phyloP scores from a whole-genome alignment of 1,140 invertebrate species.

The Tetraneura akinire region DNA sequence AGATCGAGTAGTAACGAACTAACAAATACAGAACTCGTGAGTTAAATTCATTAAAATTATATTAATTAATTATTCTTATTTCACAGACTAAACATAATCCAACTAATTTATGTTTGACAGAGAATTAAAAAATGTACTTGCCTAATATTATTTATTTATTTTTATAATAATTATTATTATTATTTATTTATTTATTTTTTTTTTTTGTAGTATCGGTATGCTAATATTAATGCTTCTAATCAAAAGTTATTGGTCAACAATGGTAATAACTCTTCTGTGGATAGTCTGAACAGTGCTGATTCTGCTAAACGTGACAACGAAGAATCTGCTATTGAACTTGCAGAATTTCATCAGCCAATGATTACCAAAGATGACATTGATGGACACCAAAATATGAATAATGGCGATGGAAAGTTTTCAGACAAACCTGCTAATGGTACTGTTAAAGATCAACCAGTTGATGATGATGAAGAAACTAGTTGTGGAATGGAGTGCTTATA shows the following conservation, averaged over 20 bases:
- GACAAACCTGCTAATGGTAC: constrained; percentile 17
- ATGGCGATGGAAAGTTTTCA: constrained; percentile 28
- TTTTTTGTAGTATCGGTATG: constrained; percentile 24
- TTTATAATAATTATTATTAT: too few species aligned
- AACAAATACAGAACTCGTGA: constrained; percentile 23
- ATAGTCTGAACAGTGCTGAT: constrained; percentile 41
- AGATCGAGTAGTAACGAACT: background rate
- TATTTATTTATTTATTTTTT: background rate
- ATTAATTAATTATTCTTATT: too few species aligned
- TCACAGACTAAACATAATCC: too few species aligned
- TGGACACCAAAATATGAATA: background rate
- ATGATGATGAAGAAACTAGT: constrained; percentile 34
- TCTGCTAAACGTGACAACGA: constrained; percentile 35
- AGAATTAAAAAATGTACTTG: too few species aligned
- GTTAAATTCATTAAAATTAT: background rate
- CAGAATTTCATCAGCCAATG: constrained; percentile 31
- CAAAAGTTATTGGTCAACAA: constrained; percentile 22
- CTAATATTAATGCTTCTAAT: constrained; percentile 22
- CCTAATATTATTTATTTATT: too few species aligned
- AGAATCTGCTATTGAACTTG: constrained; percentile 13
- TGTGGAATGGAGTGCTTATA: constrained; percentile 47
- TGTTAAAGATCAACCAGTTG: constrained; percentile 24
- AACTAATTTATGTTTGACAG: background rate
- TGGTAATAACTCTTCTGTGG: constrained; percentile 34
- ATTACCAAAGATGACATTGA: constrained; percentile 20